These are phyloP conservation scores for Procambarus virginalis DNA, from an alignment of 1,140 invertebrate genomes.

Conservation along the genomic window DNA sequence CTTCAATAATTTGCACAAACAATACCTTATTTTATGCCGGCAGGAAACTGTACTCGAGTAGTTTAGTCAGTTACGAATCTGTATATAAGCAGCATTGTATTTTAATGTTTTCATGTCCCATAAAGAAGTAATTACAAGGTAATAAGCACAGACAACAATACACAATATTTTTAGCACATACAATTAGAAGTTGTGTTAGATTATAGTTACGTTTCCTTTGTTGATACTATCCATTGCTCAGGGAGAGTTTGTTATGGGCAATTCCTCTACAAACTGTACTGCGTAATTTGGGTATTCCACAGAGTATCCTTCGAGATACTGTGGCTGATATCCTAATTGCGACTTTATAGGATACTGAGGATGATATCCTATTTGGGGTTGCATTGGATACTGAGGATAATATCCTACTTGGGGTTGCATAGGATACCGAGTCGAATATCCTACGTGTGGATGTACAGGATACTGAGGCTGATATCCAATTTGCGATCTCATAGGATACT, in stretches of 20 bases:
- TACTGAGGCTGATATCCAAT: not conserved
- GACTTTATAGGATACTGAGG: not conserved
- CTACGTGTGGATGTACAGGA: not conserved
- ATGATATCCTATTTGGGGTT: too few species aligned
- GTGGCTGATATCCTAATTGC: not conserved
- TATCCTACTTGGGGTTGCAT: not conserved
- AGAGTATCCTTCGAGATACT: slow-evolving; percentile 4
- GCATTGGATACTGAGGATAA: not conserved
- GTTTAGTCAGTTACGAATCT: too few species aligned
- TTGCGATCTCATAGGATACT: not conserved
- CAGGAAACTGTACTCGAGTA: too few species aligned
- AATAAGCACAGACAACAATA: too few species aligned
- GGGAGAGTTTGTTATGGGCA: not conserved
- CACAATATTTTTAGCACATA: too few species aligned
- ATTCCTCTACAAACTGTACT: slow-evolving; percentile 29
- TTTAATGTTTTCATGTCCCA: too few species aligned
- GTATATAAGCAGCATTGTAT: too few species aligned
- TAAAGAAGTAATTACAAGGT: too few species aligned
- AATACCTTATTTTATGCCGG: too few species aligned
- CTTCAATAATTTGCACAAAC: too few species aligned
- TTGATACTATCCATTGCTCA: slow-evolving; percentile 37
- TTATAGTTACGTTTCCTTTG: not conserved
- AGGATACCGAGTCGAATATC: not conserved
- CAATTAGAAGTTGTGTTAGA: too few species aligned
- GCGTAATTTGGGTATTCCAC: slow-evolving; percentile 21